Percentiles rank a stretch among this genome's conserved stretches.
Evolutionary conservation across 1,140 invertebrate genomes (phyloP).

Genomic region (Anthonomus grandis): DNA sequence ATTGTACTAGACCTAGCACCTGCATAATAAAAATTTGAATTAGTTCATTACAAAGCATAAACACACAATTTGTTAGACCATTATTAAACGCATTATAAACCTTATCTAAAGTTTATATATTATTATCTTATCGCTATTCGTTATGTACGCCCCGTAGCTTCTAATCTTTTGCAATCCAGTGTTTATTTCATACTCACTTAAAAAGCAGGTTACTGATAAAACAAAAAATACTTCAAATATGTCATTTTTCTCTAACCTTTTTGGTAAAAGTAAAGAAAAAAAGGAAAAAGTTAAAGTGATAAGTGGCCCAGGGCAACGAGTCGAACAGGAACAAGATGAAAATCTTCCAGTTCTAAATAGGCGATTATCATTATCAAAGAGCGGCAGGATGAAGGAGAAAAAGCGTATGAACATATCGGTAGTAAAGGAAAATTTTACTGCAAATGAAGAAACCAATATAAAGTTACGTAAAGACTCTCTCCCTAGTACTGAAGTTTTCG

Average conservation of each 20-base stretch:
- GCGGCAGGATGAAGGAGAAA: slow-evolving; percentile 26
- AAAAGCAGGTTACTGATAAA: neutral
- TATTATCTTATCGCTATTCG: slow-evolving; percentile 22
- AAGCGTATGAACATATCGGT: slow-evolving; percentile 20
- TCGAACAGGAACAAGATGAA: neutral
- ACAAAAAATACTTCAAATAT: slow-evolving; percentile 2
- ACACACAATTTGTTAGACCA: slow-evolving; percentile 9
- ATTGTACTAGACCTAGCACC: neutral
- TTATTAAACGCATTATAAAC: slow-evolving; percentile 20
- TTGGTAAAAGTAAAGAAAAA: slow-evolving; percentile 19
- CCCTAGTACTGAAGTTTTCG: slow-evolving; percentile 19
- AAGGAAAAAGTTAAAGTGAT: slow-evolving; percentile 12
- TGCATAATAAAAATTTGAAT: neutral
- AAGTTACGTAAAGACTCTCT: neutral
- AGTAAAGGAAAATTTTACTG: slow-evolving; percentile 1
- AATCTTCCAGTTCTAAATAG: slow-evolving; percentile 16
- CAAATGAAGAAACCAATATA: neutral
- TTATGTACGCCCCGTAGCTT: slow-evolving; percentile 18
- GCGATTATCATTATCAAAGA: slow-evolving; percentile 21
- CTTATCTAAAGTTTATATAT: slow-evolving; percentile 24
- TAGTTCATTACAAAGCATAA: neutral
- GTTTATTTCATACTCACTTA: slow-evolving; percentile 2
- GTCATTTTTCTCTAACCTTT: slow-evolving; percentile 22
- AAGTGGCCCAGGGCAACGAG: neutral
- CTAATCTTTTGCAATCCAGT: slow-evolving; percentile 23